Evolutionary conservation across 2,113 vertebrate genomes (phyloP).

Genomic region (Phycodurus eques): DNA sequence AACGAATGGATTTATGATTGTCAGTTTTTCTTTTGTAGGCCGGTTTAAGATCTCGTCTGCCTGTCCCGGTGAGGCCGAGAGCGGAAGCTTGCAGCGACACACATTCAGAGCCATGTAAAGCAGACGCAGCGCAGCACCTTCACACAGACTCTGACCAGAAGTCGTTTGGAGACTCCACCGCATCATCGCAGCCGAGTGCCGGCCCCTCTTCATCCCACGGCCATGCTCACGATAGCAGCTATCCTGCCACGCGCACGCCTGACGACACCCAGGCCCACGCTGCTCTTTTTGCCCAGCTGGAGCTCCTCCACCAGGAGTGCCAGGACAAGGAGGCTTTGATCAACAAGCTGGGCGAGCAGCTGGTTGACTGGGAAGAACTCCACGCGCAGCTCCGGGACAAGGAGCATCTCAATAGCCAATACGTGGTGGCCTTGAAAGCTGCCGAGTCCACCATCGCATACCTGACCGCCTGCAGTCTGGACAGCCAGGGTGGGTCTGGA

Average conservation of each 20-base stretch:
- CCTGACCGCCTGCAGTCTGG: constrained; percentile 74
- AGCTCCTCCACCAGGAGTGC: constrained; percentile 75
- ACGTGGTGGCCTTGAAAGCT: constrained; percentile 64
- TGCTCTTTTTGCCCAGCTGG: constrained; percentile 62
- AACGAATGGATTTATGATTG: neutral
- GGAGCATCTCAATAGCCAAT: constrained; percentile 55
- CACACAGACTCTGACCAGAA: constrained; percentile 27
- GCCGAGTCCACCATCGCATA: constrained; percentile 75
- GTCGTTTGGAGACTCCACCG: neutral
- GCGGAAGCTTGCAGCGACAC: constrained; percentile 32
- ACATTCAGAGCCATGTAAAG: neutral
- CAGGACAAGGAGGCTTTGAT: constrained; percentile 73
- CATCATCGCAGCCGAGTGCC: constrained; percentile 19
- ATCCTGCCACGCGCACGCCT: constrained; percentile 7
- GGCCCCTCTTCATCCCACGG: constrained; percentile 26
- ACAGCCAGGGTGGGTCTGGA: constrained; percentile 53
- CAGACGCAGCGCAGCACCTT: constrained; percentile 19
- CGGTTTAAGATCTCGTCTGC: constrained; percentile 79
- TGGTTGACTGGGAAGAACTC: constrained; percentile 59
- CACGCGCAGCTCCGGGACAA: constrained; percentile 66
- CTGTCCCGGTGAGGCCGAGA: constrained; percentile 71
- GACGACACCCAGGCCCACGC: constrained; percentile 24
- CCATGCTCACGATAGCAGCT: constrained; percentile 3
- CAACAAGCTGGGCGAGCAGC: constrained; percentile 58
- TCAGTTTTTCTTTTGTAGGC: constrained; percentile 59